Evolutionary conservation across 2,113 vertebrate species (phyloP).

Genomic region (Petromus typicus): DNA sequence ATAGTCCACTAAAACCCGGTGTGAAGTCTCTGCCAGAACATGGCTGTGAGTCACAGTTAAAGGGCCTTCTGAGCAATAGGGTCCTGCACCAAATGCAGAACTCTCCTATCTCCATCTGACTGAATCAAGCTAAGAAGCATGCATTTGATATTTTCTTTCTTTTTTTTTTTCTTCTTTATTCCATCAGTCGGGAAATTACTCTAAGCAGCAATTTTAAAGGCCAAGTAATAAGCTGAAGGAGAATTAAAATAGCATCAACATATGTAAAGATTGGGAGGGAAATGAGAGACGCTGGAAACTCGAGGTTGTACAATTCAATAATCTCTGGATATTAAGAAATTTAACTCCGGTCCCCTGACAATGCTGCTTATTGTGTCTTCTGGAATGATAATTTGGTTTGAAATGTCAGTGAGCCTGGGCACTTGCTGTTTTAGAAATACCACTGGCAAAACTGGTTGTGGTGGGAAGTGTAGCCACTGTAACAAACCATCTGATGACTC

Average conservation of each 20-base stretch:
- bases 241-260: slow-evolving; percentile 26
- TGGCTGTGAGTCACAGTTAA: neutral
- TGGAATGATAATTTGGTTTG: neutral
- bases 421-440: slow-evolving; percentile 14
- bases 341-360: neutral
- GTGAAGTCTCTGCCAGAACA: slow-evolving; percentile 5
- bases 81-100: neutral
- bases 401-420: neutral
- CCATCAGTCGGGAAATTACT: slow-evolving; percentile 5
- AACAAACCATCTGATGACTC: neutral
- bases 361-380: neutral
- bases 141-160: neutral
- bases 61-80: neutral
- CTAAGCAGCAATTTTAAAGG: slow-evolving; percentile 53
- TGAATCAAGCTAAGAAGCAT: neutral
- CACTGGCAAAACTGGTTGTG: slow-evolving; percentile 12
- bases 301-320: neutral
- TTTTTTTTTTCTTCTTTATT: neutral
- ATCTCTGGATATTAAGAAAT: neutral
- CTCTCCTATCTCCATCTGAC: neutral
- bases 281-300: slow-evolving; percentile 21
- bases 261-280: neutral
- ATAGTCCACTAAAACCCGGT: no score
- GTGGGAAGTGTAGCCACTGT: neutral
- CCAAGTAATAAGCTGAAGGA: neutral